These are phyloP conservation scores for Mizuhopecten yessoensis DNA, from an alignment of 1,140 invertebrate species.

Conservation along the genomic window DNA sequence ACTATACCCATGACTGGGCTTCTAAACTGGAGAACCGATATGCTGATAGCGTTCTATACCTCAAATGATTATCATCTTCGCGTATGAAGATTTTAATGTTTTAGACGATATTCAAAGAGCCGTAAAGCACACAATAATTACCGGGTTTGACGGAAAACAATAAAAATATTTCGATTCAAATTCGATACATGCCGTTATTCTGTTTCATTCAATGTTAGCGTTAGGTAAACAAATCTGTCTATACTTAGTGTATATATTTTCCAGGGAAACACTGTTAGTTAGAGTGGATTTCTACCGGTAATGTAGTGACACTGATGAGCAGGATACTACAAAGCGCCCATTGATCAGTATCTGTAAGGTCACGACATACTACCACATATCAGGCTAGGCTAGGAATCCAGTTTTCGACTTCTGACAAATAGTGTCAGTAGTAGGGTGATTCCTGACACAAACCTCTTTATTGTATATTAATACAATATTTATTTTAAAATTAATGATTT, in stretches of 20 bases:
- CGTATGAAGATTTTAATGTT: constrained; percentile 3
- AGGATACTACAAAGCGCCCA: background rate
- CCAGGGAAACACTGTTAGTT: background rate
- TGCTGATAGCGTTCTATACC: background rate
- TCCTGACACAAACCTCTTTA: too few species aligned
- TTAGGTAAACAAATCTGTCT: background rate
- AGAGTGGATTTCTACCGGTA: background rate
- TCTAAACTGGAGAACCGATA: background rate
- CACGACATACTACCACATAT: too few species aligned
- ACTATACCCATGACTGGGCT: background rate
- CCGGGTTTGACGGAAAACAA: background rate
- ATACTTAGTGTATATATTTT: background rate
- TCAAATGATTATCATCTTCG: background rate
- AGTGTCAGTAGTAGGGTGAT: too few species aligned
- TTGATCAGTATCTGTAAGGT: background rate
- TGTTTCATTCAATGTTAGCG: background rate
- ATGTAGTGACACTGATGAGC: constrained; percentile 1
- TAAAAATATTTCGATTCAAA: background rate
- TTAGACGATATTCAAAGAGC: background rate
- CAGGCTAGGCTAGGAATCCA: too few species aligned
- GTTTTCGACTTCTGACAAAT: too few species aligned
- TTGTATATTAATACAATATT: too few species aligned
- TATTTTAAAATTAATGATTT: too few species aligned
- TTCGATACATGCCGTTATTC: background rate
- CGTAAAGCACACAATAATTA: background rate